phyloP scores from a whole-genome alignment of 2,113 vertebrate genomes.

The Delphinus delphis region DNA sequence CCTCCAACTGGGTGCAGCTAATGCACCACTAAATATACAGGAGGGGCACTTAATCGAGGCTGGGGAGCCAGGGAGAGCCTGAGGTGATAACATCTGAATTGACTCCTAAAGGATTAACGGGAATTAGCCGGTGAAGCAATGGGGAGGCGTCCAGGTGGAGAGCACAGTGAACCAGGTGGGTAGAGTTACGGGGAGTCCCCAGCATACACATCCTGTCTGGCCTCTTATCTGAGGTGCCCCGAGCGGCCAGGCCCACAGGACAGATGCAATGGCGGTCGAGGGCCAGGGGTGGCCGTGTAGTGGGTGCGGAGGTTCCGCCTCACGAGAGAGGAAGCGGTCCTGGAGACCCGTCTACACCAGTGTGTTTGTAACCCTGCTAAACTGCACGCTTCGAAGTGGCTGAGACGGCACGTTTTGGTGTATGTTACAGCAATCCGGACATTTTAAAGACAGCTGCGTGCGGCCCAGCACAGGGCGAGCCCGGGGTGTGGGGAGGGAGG shows the following conservation, averaged over 20 bases:
- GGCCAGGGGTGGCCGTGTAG: accelerated
- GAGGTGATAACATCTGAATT: background rate
- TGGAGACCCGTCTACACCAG: background rate
- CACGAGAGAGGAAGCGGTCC: background rate
- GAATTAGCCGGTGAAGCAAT: background rate
- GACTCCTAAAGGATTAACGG: background rate
- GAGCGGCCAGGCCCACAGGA: background rate
- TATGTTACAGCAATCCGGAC: background rate
- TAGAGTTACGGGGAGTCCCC: background rate
- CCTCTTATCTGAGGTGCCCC: background rate
- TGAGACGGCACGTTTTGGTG: background rate
- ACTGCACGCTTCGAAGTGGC: no score
- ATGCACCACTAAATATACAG: background rate
- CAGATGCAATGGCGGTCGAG: background rate
- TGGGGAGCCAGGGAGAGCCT: background rate
- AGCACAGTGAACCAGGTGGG: background rate
- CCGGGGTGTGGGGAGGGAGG: accelerated
- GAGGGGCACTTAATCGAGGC: background rate
- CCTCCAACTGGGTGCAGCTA: background rate
- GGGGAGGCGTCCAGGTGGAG: background rate
- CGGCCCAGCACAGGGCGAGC: no score
- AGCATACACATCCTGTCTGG: background rate
- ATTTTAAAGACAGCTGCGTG: background rate
- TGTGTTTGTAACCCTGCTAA: no score
- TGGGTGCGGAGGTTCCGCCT: background rate